Evolutionary conservation across 2,797 vertebrate genomes (phyloP).

Genomic region (Eupleurogrammus muticus): DNA sequence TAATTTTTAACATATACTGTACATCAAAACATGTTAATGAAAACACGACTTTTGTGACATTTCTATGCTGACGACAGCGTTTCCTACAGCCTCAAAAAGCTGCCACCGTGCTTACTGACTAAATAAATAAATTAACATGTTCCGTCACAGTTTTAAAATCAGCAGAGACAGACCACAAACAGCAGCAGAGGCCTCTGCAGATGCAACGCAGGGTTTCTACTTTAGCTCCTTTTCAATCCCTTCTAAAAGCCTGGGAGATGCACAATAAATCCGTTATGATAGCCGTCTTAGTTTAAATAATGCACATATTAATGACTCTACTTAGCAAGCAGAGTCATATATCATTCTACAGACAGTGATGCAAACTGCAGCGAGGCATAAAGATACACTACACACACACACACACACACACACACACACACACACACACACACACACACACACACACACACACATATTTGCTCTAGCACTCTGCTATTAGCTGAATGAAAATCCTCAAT

Average conservation of each 20-base stretch:
- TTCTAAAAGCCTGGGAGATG: slow-evolving; percentile 36
- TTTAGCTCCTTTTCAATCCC: slow-evolving; percentile 27
- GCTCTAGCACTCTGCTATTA: slow-evolving; percentile 27
- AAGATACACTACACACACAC: slow-evolving; percentile 6
- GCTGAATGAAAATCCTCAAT: slow-evolving; percentile 39
- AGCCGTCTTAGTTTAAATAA: slow-evolving; percentile 55
- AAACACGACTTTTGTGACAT: background rate
- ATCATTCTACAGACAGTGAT: slow-evolving; percentile 43
- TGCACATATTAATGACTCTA: slow-evolving; percentile 64
- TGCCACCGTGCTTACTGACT: background rate
- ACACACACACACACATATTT: background rate
- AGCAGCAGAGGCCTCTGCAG: background rate
- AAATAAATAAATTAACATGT: slow-evolving; percentile 19
- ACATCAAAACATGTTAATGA: no score
- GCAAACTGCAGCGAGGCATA: background rate
- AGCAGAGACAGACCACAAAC: slow-evolving; percentile 7
- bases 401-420: slow-evolving; percentile 11
- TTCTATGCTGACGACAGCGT: slow-evolving; percentile 10
- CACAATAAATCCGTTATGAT: slow-evolving; percentile 50
- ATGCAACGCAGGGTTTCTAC: background rate
- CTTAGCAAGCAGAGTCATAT: slow-evolving; percentile 43
- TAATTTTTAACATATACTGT: no score
- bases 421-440: slow-evolving; percentile 5
- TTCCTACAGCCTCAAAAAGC: background rate
- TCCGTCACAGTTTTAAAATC: slow-evolving; percentile 19